These are phyloP conservation scores for Hippocampus zosterae DNA, from an alignment of 2,113 vertebrate genomes.

Conservation along the genomic window DNA sequence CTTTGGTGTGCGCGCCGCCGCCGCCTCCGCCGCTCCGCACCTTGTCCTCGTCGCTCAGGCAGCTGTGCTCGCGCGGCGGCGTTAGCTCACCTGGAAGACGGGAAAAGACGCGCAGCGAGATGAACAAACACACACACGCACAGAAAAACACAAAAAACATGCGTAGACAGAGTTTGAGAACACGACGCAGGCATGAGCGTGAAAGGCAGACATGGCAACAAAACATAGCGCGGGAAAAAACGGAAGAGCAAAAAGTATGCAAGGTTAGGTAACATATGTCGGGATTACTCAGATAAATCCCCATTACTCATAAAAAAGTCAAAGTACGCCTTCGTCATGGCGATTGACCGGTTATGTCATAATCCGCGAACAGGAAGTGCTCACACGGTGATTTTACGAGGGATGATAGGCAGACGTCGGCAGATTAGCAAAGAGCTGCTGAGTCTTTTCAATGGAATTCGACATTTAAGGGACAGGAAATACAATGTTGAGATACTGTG, in stretches of 20 bases:
- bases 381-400: slow-evolving; percentile 8
- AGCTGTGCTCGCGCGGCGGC: slow-evolving; percentile 86
- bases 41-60: slow-evolving; percentile 91
- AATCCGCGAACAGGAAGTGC: slow-evolving; percentile 43
- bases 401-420: not conserved
- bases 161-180: slow-evolving; percentile 8
- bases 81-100: slow-evolving; percentile 81
- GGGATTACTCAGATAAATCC: slow-evolving; percentile 56
- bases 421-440: not conserved
- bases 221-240: slow-evolving; percentile 21
- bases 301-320: slow-evolving; percentile 45
- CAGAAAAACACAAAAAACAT: slow-evolving; percentile 15
- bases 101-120: slow-evolving; percentile 4
- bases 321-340: slow-evolving; percentile 19
- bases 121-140: slow-evolving; percentile 18
- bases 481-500: not conserved
- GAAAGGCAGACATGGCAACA: slow-evolving; percentile 19
- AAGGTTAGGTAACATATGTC: slow-evolving; percentile 51
- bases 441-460: not conserved
- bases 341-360: slow-evolving; percentile 49
- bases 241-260: slow-evolving; percentile 27
- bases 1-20: slow-evolving; percentile 82
- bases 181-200: slow-evolving; percentile 13
- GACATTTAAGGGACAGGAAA: not conserved
- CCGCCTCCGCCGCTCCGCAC: slow-evolving; percentile 62